phyloP scores from a whole-genome alignment of 1,140 invertebrate species.

The Lasioglossum albipes region DNA sequence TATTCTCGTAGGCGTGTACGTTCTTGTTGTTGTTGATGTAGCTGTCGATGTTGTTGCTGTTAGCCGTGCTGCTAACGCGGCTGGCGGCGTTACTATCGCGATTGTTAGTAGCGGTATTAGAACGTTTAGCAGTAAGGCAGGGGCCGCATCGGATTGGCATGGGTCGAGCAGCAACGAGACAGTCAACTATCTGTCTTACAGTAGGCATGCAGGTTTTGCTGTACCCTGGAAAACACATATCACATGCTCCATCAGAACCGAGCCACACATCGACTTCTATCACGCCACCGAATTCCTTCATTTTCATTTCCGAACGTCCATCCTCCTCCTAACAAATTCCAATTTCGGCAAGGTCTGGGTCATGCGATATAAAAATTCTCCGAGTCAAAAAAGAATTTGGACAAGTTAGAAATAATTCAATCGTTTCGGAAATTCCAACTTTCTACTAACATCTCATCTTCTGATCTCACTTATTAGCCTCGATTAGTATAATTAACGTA shows the following conservation, averaged over 20 bases:
- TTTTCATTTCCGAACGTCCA: neutral
- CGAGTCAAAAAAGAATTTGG: too few relatives aligned
- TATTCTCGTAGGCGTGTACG: constrained; percentile 64
- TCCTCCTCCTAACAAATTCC: neutral
- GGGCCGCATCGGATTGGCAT: constrained; percentile 76
- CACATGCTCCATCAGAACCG: constrained; percentile 78
- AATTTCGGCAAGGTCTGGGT: too few relatives aligned
- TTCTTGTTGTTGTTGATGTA: constrained; percentile 55
- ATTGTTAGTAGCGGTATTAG: constrained; percentile 73
- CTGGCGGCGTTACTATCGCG: constrained; percentile 62
- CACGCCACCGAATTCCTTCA: constrained; percentile 44
- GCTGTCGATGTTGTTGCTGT: constrained; percentile 55
- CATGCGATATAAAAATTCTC: too few relatives aligned
- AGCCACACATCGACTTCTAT: constrained; percentile 61
- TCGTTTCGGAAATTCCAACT: too few relatives aligned
- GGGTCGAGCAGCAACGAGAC: constrained; percentile 76
- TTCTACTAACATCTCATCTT: too few relatives aligned
- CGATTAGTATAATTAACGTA: too few relatives aligned
- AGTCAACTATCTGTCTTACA: constrained; percentile 80
- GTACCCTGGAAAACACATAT: constrained; percentile 79
- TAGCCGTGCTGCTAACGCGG: constrained; percentile 64
- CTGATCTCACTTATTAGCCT: too few relatives aligned
- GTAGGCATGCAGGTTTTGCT: constrained; percentile 80
- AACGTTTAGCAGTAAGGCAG: constrained; percentile 76
- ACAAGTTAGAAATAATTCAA: too few relatives aligned